A percentile compares a stretch with the other conserved stretches of the same genome.
These are phyloP conservation scores for Archegozetes longisetosus DNA, from an alignment of 1,140 invertebrate species.

Conservation along the genomic window DNA sequence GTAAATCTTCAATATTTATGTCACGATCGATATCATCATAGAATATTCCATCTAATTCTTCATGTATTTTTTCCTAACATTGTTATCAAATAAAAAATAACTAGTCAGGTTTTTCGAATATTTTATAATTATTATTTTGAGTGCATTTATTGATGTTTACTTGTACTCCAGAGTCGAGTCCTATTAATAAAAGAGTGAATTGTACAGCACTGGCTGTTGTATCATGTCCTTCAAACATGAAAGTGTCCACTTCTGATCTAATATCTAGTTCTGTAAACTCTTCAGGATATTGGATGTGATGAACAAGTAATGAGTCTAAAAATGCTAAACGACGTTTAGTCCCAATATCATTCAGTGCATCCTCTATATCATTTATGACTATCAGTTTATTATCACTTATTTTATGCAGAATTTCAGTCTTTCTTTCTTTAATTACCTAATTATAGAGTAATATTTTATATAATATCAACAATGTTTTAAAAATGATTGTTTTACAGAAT, in stretches of 20 bases:
- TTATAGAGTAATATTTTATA: not conserved
- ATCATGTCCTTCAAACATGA: constrained; percentile 44
- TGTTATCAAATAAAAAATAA: too few species aligned
- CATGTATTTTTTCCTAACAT: constrained; percentile 43
- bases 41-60: constrained; percentile 58
- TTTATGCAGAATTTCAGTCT: not conserved
- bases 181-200: constrained; percentile 48
- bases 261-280: constrained; percentile 46
- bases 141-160: too few species aligned
- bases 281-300: constrained; percentile 29
- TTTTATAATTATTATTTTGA: too few species aligned
- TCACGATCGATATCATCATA: constrained; percentile 35
- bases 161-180: constrained; percentile 58
- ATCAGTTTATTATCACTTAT: not conserved
- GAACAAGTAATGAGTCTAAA: constrained; percentile 48
- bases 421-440: constrained; percentile 8
- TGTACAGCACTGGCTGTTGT: constrained; percentile 36
- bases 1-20: constrained; percentile 43
- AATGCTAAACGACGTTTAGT: constrained; percentile 41
- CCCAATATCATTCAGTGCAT: not conserved
- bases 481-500: too few species aligned
- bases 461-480: constrained; percentile 3
- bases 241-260: constrained; percentile 63
- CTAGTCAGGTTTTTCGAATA: too few species aligned
- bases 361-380: not conserved